Evolutionary conservation across 1,140 invertebrate species (phyloP).

Genomic region (Acromyrmex heyeri): DNA sequence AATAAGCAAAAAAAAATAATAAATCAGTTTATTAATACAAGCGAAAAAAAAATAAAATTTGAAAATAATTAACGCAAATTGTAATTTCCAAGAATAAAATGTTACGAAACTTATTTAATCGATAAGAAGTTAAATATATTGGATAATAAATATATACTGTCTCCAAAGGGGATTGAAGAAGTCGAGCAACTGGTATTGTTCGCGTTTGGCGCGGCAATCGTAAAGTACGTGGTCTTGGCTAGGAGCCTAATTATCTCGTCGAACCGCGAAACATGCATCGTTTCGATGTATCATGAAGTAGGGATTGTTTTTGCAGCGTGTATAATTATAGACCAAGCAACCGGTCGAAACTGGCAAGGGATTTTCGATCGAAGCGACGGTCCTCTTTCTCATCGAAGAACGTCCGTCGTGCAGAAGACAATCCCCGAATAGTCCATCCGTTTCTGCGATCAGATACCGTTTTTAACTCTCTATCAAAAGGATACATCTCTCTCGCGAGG

Average conservation of each 20-base stretch:
- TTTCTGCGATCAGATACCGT: conserved; percentile 13
- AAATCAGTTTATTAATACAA: not conserved
- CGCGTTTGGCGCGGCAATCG: conserved; percentile 49
- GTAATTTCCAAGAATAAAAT: conserved; percentile 23
- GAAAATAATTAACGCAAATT: not conserved
- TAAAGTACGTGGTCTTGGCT: conserved; percentile 70
- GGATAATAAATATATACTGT: not conserved
- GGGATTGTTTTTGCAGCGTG: conserved; percentile 77
- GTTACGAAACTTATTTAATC: not conserved
- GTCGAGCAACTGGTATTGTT: conserved; percentile 59
- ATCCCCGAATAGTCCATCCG: conserved; percentile 34
- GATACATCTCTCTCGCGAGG: conserved; percentile 11
- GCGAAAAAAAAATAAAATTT: not conserved
- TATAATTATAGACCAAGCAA: conserved; percentile 78
- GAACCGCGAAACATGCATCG: conserved; percentile 74
- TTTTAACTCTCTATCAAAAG: conserved; percentile 20
- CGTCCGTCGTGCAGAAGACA: not conserved
- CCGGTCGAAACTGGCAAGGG: conserved; percentile 39
- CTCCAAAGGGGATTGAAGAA: not conserved
- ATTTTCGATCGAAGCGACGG: conserved; percentile 66
- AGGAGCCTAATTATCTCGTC: conserved; percentile 79
- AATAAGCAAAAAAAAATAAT: not conserved
- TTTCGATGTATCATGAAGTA: conserved; percentile 75
- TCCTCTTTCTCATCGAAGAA: conserved; percentile 13
- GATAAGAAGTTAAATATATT: not conserved